Conservation (phyloP, 2,888 invertebrate species). For the Abrostola triplasia region DNA sequence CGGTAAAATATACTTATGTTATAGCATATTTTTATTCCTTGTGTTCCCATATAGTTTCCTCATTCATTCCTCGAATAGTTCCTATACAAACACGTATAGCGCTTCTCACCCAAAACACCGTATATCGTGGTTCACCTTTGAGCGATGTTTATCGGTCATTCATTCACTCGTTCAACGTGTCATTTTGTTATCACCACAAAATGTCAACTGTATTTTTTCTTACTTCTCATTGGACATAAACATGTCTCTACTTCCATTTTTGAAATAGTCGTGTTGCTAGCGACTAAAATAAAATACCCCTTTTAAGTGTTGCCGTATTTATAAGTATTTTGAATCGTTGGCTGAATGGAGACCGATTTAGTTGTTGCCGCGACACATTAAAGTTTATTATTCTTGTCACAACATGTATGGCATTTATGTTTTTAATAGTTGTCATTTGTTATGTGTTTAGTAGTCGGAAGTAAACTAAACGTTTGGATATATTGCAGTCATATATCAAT, state of each 20-base stretch:
- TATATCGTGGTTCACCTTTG: conserved; percentile 22
- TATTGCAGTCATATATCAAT: conserved; percentile 45
- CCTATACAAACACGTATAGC: conserved; percentile 11
- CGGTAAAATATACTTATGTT: not conserved
- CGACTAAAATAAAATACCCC: conserved; percentile 35
- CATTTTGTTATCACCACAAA: conserved; percentile 47
- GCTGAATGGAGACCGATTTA: conserved; percentile 49
- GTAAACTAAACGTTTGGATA: conserved; percentile 31
- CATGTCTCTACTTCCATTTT: conserved; percentile 39
- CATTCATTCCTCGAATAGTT: conserved; percentile 30
- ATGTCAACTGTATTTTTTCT: conserved; percentile 47
- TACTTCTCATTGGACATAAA: conserved; percentile 35
- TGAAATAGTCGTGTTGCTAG: conserved; percentile 32
- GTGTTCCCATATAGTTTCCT: conserved; percentile 2
- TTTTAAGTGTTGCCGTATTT: conserved; percentile 45
- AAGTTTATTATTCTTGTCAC: conserved; percentile 54
- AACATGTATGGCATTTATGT: conserved; percentile 46
- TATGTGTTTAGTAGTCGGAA: conserved; percentile 47
- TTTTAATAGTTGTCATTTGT: conserved; percentile 50
- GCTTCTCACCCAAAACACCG: conserved; percentile 28
- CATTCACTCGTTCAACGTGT: conserved; percentile 45
- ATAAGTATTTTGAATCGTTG: conserved; percentile 31
- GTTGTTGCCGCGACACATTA: conserved; percentile 30
- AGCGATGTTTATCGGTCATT: conserved; percentile 46
- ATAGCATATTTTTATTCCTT: conserved; percentile 4